Percentiles rank a stretch among this genome's conserved stretches.
Conservation (phyloP, 2,113 vertebrate species). For the Cinclus cinclus region DNA sequence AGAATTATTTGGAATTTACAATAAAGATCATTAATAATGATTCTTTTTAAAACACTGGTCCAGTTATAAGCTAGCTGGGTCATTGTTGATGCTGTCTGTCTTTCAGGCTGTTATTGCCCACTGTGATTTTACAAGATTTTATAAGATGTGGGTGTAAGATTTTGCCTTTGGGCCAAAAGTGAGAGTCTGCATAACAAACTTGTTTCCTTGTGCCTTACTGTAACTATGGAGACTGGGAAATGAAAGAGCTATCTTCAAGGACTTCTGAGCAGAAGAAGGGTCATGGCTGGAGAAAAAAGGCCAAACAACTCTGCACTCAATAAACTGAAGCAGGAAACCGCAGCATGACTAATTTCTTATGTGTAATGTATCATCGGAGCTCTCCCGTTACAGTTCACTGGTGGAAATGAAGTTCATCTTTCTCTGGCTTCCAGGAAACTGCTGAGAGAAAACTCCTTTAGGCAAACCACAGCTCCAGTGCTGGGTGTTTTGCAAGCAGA, state of each 20-base stretch:
- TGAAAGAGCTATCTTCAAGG: neutral
- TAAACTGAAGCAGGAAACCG: conserved; percentile 49
- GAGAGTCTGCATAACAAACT: neutral
- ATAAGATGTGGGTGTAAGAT: neutral
- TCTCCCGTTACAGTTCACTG: conserved; percentile 34
- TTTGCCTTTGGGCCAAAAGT: neutral
- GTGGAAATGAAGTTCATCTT: conserved; percentile 53
- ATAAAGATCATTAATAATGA: neutral
- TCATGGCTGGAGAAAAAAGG: conserved; percentile 35
- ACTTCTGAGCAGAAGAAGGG: conserved; percentile 13
- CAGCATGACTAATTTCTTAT: conserved; percentile 58
- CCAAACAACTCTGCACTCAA: conserved; percentile 29
- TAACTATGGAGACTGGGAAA: neutral
- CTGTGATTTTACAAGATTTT: neutral
- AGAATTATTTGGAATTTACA: neutral
- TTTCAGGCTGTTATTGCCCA: neutral
- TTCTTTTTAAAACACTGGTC: neutral
- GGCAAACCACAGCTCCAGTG: neutral
- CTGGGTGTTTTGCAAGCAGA: neutral
- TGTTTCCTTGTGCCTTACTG: neutral
- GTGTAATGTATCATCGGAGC: conserved; percentile 28
- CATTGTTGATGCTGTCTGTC: neutral
- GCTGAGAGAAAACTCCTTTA: conserved; percentile 32
- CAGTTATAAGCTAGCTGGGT: neutral
- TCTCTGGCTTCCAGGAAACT: conserved; percentile 47